phyloP scores from a whole-genome alignment of 2,113 vertebrate genomes.

The Pteropus alecto region DNA sequence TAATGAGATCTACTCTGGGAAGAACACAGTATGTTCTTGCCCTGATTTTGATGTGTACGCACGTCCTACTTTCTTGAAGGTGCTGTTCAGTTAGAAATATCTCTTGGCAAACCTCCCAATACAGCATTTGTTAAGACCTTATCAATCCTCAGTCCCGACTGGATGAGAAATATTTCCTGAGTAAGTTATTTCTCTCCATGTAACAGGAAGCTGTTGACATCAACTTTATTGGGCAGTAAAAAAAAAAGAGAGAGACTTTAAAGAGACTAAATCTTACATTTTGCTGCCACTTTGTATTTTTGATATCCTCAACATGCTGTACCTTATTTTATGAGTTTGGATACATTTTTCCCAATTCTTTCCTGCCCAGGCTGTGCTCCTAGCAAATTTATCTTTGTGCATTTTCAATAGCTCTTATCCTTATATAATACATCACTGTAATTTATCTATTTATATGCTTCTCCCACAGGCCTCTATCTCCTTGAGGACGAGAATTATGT shows the following conservation, averaged over 20 bases:
- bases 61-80: neutral
- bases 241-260: constrained; percentile 17
- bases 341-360: neutral
- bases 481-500: neutral
- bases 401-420: neutral
- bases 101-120: neutral
- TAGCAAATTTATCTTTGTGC: neutral
- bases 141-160: neutral
- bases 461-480: neutral
- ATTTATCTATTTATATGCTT: neutral
- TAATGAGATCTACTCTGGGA: neutral
- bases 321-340: neutral
- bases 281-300: constrained; percentile 31
- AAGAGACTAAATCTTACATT: constrained; percentile 34
- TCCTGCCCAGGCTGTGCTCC: neutral
- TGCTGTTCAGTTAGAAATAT: neutral
- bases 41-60: neutral
- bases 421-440: neutral
- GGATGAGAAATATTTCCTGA: constrained; percentile 39
- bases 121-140: constrained; percentile 44
- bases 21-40: neutral
- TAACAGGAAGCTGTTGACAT: neutral
- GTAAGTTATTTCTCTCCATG: constrained; percentile 30
- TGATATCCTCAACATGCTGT: constrained; percentile 21
- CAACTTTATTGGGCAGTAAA: constrained; percentile 37